Evolutionary conservation across 2,797 vertebrate species (phyloP), one percentile per base, ranked within the genome.

Genomic region (Amazona ochrocephala): DNA sequence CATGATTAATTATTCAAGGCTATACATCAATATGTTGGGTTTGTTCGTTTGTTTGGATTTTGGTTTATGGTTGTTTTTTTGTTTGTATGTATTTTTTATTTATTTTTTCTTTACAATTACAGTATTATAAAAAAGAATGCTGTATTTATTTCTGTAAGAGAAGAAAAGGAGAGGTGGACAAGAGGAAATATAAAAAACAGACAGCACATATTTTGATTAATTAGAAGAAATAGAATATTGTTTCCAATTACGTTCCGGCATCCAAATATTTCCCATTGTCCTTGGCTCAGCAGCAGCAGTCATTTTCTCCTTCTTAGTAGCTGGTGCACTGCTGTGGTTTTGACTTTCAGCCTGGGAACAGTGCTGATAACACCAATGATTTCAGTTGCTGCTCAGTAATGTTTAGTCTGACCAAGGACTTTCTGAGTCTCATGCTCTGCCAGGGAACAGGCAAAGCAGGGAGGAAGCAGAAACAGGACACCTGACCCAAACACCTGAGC

Each of bases 11-110:
- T 65, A 56, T 42, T 39, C 37, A 78, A 10, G 16, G 2, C 17
- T 51, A 45, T 42, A 53, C 1, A 53, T 34, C 8, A 14, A 10
- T 29, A 53, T 53, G 29, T 3, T 56, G 10, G 0, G 2, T 10
- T 29, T 29, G 29, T 7, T 76, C 4, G 9, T 44, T 74, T 45
- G 3, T 21, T 70, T 22, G 5, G 27, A 47, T 30, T 15, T 27
- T 60, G 26, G 2, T 9, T 26, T 16, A 14, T 29, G 20, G 3
- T 54, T 9, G 23, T 23, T 74, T 45, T 3, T 21, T 78, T 23
- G 5, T 37, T 37, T 37, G 37, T 37, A 37, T 37, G 37, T 41
- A 11, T 41, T 41, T 27, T 71, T 61, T 13, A 3, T 41, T 53
- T 80, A 41, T 11, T 21, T 20, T 47, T 30, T 51, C 18, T 53